A percentile compares a stretch with the other conserved stretches of the same genome.
Conservation (phyloP, 2,888 invertebrate genomes). For the Polyploca ridens region DNA sequence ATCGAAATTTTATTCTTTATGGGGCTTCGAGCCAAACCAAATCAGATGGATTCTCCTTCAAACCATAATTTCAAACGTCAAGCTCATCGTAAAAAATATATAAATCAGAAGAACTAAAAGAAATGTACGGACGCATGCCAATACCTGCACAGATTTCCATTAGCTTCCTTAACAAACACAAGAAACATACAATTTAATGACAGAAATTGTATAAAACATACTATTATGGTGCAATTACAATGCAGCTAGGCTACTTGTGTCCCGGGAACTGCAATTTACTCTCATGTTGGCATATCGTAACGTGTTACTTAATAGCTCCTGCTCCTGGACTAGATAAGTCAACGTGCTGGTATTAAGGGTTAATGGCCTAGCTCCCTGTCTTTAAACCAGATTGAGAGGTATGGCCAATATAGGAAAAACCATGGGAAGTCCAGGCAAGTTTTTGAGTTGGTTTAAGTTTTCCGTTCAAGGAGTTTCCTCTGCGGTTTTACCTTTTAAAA, state of each 20-base stretch:
- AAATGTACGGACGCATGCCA: not conserved
- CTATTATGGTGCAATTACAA: slow-evolving; percentile 7
- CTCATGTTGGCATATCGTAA: slow-evolving; percentile 20
- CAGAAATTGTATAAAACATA: slow-evolving; percentile 10
- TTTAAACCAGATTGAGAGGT: slow-evolving; percentile 2
- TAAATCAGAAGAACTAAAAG: not conserved
- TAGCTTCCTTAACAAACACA: slow-evolving; percentile 7
- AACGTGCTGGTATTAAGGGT: not conserved
- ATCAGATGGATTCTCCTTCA: not conserved
- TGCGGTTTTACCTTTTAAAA: not conserved
- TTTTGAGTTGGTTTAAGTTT: not conserved
- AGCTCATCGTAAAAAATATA: not conserved
- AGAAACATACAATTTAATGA: slow-evolving; percentile 10
- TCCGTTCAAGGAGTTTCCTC: not conserved
- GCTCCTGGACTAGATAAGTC: slow-evolving; percentile 21
- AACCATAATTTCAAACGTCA: not conserved
- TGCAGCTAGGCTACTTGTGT: not conserved
- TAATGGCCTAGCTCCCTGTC: slow-evolving; percentile 6
- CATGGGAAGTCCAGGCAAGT: not conserved
- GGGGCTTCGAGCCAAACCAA: not conserved
- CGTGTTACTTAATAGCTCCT: slow-evolving; percentile 49
- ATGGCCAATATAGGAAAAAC: slow-evolving; percentile 3
- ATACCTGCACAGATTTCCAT: not conserved
- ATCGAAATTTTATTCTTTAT: not conserved
- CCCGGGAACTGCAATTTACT: slow-evolving; percentile 6